These are phyloP conservation scores for Andrena haemorrhoa DNA, from an alignment of 2,888 invertebrate genomes.

Conservation along the genomic window DNA sequence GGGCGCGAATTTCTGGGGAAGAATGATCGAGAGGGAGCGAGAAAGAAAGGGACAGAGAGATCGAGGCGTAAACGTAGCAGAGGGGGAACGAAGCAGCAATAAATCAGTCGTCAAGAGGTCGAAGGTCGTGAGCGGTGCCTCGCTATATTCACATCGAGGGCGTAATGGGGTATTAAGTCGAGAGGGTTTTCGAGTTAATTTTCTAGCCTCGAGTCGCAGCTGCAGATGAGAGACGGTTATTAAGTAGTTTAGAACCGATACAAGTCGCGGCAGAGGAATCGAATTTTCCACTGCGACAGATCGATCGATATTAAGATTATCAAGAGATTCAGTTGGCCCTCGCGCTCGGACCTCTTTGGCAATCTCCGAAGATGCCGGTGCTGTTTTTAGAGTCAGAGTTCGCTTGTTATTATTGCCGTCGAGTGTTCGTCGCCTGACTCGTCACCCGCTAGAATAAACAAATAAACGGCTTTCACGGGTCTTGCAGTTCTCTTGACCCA, in stretches of 20 bases:
- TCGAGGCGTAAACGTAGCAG: constrained; percentile 23
- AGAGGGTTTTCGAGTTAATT: constrained; percentile 63
- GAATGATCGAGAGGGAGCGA: constrained; percentile 2
- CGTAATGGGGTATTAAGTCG: constrained; percentile 70
- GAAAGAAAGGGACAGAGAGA: constrained; percentile 25
- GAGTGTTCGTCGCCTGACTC: constrained; percentile 3
- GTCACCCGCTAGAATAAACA: constrained; percentile 62
- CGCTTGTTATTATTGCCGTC: not conserved
- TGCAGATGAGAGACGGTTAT: constrained; percentile 65
- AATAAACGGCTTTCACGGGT: constrained; percentile 34
- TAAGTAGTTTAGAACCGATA: constrained; percentile 55
- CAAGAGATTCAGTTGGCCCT: no score
- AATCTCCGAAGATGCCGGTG: no score
- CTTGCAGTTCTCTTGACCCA: not conserved
- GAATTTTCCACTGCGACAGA: not conserved
- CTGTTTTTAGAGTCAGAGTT: no score
- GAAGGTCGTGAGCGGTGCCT: constrained; percentile 70
- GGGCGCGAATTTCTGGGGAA: constrained; percentile 10
- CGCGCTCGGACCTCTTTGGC: no score
- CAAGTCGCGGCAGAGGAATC: not conserved
- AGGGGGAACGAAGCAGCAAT: constrained; percentile 48
- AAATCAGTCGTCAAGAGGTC: constrained; percentile 77
- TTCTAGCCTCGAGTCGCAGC: constrained; percentile 53
- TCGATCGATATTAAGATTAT: no score
- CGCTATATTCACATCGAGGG: constrained; percentile 65